Conservation (phyloP, 2,888 invertebrate genomes). For the Eudasyphora cyanicolor region DNA sequence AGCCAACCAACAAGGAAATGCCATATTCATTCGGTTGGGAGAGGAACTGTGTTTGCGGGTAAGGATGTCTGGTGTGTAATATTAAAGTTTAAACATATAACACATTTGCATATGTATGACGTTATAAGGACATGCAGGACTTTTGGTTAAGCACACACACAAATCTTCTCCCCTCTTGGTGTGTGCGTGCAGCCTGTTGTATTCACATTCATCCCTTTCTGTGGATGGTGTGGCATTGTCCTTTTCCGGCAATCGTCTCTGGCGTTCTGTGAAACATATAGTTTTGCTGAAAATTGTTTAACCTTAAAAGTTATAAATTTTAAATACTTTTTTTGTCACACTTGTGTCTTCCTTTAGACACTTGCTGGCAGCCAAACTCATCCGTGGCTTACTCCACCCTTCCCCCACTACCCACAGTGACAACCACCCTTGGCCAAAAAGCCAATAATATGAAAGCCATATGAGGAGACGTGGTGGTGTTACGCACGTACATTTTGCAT, state of each 20-base stretch:
- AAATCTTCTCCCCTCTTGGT: not conserved
- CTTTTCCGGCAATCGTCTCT: conserved; percentile 43
- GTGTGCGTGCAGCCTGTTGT: not conserved
- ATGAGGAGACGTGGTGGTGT: not conserved
- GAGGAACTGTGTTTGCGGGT: not conserved
- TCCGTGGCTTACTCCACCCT: too few relatives aligned
- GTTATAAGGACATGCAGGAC: conserved; percentile 8
- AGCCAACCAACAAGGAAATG: conserved; percentile 22
- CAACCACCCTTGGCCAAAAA: not conserved
- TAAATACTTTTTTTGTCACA: conserved; percentile 43
- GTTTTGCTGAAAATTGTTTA: conserved; percentile 63
- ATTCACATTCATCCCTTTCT: conserved; percentile 24
- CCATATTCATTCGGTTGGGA: not conserved
- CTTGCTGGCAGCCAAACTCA: too few relatives aligned
- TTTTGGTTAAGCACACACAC: not conserved
- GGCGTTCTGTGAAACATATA: conserved; percentile 58
- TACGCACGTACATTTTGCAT: not conserved
- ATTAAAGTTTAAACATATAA: conserved; percentile 20
- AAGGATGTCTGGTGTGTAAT: conserved; percentile 25
- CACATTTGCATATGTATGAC: conserved; percentile 26
- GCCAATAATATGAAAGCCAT: conserved; percentile 13
- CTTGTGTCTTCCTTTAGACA: conserved; percentile 3
- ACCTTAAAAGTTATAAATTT: conserved; percentile 66
- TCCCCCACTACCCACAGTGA: not conserved
- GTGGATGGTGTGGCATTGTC: conserved; percentile 26